Evolutionary conservation across 2,888 invertebrate species (phyloP).

Genomic region (Hirtodrosophila trivittata): DNA sequence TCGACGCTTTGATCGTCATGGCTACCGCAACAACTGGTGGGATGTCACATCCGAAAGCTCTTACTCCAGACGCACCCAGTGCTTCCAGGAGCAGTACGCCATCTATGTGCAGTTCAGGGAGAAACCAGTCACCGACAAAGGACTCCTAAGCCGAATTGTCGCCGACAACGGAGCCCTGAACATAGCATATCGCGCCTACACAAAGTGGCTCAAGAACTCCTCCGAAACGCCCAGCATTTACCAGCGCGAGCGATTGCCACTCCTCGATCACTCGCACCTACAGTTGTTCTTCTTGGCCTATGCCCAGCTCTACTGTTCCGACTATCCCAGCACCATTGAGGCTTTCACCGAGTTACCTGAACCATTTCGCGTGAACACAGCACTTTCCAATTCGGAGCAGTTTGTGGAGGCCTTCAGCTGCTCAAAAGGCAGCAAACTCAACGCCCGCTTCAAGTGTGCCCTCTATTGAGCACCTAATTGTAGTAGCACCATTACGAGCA

Average conservation of each 20-base stretch:
- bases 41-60: conserved; percentile 64
- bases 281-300: conserved; percentile 81
- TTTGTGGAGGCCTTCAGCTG: conserved; percentile 76
- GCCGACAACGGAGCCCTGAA: conserved; percentile 80
- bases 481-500: no score
- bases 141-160: conserved; percentile 61
- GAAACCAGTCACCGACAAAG: conserved; percentile 60
- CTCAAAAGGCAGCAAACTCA: conserved; percentile 66
- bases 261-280: conserved; percentile 69
- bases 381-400: conserved; percentile 76
- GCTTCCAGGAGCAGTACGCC: conserved; percentile 77
- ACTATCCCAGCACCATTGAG: conserved; percentile 68
- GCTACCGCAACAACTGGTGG: conserved; percentile 80
- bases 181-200: conserved; percentile 80
- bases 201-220: conserved; percentile 76
- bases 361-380: conserved; percentile 73
- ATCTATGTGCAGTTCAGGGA: conserved; percentile 65
- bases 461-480: conserved; percentile 66
- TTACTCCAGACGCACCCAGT: conserved; percentile 69
- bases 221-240: conserved; percentile 58
- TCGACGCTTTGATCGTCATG: conserved; percentile 74
- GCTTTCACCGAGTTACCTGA: conserved; percentile 73
- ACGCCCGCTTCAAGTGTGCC: conserved; percentile 78
- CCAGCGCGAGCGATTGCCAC: conserved; percentile 70
- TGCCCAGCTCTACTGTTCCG: conserved; percentile 80